phyloP scores from a whole-genome alignment of 64 coral and sea anemone genomes.

The Anthopleura sola region DNA sequence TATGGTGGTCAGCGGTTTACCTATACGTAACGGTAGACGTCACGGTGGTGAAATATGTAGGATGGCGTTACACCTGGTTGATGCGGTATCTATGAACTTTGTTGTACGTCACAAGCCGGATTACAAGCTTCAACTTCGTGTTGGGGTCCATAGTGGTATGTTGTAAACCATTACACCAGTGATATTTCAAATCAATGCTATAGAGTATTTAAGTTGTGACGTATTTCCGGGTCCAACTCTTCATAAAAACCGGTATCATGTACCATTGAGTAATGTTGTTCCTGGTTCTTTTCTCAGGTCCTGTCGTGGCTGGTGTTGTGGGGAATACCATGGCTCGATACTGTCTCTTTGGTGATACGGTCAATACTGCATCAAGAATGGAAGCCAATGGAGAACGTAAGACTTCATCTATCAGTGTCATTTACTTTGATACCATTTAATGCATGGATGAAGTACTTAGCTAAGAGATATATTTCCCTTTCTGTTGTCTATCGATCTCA shows the following conservation, averaged over 20 bases:
- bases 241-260: too few relatives aligned
- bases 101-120: constrained; percentile 73
- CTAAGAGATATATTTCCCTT: too few relatives aligned
- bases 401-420: background rate
- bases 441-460: too few relatives aligned
- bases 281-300: constrained; percentile 32
- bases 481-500: too few relatives aligned
- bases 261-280: background rate
- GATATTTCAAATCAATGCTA: too few relatives aligned
- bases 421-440: too few relatives aligned
- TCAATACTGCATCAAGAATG: constrained; percentile 92
- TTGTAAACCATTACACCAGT: too few relatives aligned
- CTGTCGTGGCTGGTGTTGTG: constrained; percentile 92
- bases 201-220: too few relatives aligned
- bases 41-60: constrained; percentile 81
- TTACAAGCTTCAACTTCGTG: constrained; percentile 69
- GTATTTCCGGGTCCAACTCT: too few relatives aligned
- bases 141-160: constrained; percentile 84
- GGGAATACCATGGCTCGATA: constrained; percentile 93
- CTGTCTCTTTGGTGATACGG: constrained; percentile 96
- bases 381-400: constrained; percentile 88
- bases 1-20: constrained; percentile 90
- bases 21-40: constrained; percentile 59
- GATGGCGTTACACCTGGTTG: constrained; percentile 78
- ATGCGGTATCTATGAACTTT: constrained; percentile 57